These are phyloP conservation scores for Caenorhabditis wallacei DNA, from an alignment of 2,888 invertebrate species.

Conservation along the genomic window DNA sequence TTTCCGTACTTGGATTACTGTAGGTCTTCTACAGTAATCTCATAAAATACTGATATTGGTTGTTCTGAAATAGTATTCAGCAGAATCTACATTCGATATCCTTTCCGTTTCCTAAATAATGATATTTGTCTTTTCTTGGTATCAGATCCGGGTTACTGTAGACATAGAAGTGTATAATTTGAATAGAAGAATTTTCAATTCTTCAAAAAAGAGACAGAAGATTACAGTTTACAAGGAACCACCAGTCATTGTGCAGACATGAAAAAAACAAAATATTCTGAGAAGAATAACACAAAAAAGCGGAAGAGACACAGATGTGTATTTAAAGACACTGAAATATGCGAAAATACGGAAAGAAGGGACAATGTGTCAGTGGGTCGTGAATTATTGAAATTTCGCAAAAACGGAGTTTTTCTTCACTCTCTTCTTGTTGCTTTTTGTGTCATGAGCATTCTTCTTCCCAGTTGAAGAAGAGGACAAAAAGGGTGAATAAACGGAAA, in stretches of 20 bases:
- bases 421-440: constrained; percentile 3
- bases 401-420: constrained; percentile 22
- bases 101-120: background rate
- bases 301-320: constrained; percentile 23
- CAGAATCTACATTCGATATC: no score
- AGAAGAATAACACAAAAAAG: constrained; percentile 29
- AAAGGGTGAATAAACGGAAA: constrained; percentile 30
- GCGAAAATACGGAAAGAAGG: constrained; percentile 32
- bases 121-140: no score
- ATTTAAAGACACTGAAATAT: constrained; percentile 40
- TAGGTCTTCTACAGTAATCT: no score
- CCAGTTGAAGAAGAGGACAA: background rate
- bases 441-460: constrained; percentile 34
- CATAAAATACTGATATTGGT: no score
- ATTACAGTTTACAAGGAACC: background rate
- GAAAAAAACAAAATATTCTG: background rate
- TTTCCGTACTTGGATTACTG: no score
- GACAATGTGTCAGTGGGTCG: constrained; percentile 26
- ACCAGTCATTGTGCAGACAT: constrained; percentile 6
- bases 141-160: no score
- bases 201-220: background rate
- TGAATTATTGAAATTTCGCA: constrained; percentile 43
- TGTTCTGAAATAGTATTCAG: no score
- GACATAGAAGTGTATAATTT: no score
- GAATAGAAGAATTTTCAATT: background rate